phyloP scores from a whole-genome alignment of 2,113 vertebrate species.

The Ceratotherium simum region DNA sequence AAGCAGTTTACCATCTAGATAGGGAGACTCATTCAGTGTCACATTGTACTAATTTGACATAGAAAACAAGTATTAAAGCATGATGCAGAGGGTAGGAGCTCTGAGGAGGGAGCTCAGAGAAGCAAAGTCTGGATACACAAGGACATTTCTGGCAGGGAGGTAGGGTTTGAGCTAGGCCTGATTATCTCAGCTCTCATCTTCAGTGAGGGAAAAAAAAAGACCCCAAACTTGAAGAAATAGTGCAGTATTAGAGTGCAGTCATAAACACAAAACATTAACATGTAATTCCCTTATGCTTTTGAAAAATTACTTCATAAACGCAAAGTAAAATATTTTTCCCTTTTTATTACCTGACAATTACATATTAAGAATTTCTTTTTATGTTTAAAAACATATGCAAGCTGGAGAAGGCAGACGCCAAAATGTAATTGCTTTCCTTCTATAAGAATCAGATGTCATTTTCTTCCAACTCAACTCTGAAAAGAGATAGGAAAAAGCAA shows the following conservation, averaged over 20 bases:
- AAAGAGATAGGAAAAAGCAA: constrained; percentile 90
- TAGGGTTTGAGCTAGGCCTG: constrained; percentile 44
- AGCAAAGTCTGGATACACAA: neutral
- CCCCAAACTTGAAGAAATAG: constrained; percentile 89
- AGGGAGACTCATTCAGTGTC: neutral
- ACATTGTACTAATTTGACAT: neutral
- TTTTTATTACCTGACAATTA: constrained; percentile 94
- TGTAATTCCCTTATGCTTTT: constrained; percentile 92
- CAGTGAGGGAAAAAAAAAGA: constrained; percentile 33
- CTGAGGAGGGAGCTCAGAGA: neutral
- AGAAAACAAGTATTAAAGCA: neutral
- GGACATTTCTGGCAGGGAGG: neutral
- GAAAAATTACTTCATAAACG: constrained; percentile 93
- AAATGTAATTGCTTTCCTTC: constrained; percentile 93
- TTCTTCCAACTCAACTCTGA: constrained; percentile 90
- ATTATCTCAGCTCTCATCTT: constrained; percentile 61
- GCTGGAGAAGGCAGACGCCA: constrained; percentile 87
- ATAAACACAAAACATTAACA: constrained; percentile 90
- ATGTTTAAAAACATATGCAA: constrained; percentile 93
- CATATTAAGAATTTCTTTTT: constrained; percentile 94
- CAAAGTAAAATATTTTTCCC: constrained; percentile 91
- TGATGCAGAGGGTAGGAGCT: neutral
- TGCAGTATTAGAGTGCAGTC: constrained; percentile 88
- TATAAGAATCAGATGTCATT: constrained; percentile 93
- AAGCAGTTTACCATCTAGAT: neutral